Conservation (phyloP, 2,888 invertebrate species). For the Lasioglossum oenotherae region DNA sequence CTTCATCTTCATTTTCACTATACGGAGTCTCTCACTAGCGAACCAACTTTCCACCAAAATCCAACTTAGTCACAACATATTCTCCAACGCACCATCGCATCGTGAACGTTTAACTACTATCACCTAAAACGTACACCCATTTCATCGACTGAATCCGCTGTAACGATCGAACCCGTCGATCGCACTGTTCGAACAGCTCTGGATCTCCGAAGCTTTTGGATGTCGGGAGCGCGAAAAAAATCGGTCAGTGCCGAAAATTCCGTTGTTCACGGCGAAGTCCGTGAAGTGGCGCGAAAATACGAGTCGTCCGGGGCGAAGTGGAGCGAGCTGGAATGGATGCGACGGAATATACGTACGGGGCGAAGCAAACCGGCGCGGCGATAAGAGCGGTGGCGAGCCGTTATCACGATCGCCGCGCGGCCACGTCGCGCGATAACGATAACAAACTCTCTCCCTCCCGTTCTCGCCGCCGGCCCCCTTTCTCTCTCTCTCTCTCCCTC, state of each 20-base stretch:
- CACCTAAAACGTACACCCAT: background rate
- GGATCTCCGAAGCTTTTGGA: background rate
- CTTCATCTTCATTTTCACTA: no score
- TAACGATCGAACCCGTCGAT: background rate
- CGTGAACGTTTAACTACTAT: no score
- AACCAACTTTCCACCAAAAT: background rate
- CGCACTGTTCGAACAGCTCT: no score
- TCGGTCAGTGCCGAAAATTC: background rate
- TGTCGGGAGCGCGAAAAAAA: background rate
- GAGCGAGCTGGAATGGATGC: conserved; percentile 77
- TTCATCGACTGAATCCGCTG: background rate
- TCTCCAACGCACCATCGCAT: no score
- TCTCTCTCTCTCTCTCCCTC: conserved; percentile 16
- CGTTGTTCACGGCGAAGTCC: conserved; percentile 28
- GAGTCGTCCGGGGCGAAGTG: conserved; percentile 71
- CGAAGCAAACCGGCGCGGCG: conserved; percentile 73
- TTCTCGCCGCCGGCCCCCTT: conserved; percentile 43
- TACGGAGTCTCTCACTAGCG: background rate
- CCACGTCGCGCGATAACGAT: conserved; percentile 80
- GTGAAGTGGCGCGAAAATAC: conserved; percentile 72
- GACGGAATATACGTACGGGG: conserved; percentile 69
- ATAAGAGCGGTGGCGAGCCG: conserved; percentile 72
- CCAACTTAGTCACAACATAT: no score
- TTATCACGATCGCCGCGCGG: conserved; percentile 75
- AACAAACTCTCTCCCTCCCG: conserved; percentile 70